Conservation (phyloP, 2,888 invertebrate genomes). For the Drosophila mimica region DNA sequence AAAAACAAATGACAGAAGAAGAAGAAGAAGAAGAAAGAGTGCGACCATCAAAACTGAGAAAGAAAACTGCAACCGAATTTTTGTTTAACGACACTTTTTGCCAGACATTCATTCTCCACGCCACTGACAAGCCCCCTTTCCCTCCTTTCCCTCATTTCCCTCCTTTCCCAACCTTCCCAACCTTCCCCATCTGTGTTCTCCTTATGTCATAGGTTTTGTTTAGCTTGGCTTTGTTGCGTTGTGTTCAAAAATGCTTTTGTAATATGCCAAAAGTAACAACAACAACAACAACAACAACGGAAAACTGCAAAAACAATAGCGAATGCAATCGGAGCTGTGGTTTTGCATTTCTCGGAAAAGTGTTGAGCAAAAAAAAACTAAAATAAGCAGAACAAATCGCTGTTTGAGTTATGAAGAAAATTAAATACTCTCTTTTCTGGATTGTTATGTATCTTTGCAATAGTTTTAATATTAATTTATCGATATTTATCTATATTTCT, state of each 20-base stretch:
- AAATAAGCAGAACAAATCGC: slow-evolving; percentile 4
- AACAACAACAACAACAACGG: slow-evolving; percentile 1
- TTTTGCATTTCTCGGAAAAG: slow-evolving; percentile 16
- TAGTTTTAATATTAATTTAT: background rate
- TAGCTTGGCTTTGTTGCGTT: slow-evolving; percentile 6
- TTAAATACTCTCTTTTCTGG: slow-evolving; percentile 1
- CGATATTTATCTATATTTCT: background rate
- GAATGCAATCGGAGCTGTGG: slow-evolving; percentile 35
- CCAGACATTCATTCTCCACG: slow-evolving; percentile 32
- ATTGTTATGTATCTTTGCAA: background rate
- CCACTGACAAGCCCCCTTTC: slow-evolving; percentile 1
- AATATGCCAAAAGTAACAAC: slow-evolving; percentile 20
- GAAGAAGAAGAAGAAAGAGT: slow-evolving; percentile 3
- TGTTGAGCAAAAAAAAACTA: background rate
- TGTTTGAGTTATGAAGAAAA: background rate
- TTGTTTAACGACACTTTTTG: slow-evolving; percentile 22
- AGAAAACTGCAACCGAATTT: slow-evolving; percentile 25
- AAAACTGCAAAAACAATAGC: slow-evolving; percentile 6
- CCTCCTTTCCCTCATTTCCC: background rate
- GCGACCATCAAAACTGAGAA: slow-evolving; percentile 6
- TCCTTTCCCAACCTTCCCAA: background rate
- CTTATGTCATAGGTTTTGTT: slow-evolving; percentile 7
- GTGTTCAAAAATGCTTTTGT: slow-evolving; percentile 12
- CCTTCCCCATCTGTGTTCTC: background rate
- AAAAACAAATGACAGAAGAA: slow-evolving; percentile 15